Base-by-base conservation (phyloP, 1,140 invertebrate species). In the Trypoxylus dichotomus region DNA sequence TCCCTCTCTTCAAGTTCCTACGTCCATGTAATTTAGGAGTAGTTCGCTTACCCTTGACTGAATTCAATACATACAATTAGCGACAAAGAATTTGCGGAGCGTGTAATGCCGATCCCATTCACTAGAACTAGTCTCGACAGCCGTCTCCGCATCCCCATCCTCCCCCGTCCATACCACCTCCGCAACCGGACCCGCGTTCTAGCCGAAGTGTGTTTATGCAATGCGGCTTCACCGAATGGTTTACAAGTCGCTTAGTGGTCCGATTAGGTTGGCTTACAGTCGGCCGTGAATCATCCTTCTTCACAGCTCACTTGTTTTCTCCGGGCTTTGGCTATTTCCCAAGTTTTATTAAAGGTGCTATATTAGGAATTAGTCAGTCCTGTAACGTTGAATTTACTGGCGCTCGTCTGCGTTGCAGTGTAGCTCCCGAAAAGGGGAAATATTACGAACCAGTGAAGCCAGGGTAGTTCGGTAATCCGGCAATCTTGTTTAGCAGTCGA, bases 271-370 rank as follows among this genome's bases (percentile, higher is more conserved):
- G 19, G 25, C 25, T 24, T 27, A 63, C 19, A 63, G 19, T 24
- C 19, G 25, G 58, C 58, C 19, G 58, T 63, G 58, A 63, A 63
- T 63, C 58, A 63, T 63, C 58, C 58, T 27, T 6, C 19, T n/a
- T 63, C 58, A 63, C 21, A n/a, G 58, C 58, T 63, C 58, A 63
- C 58, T 63, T 63, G 58, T 63, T 63, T 63, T 63, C 58, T 27
- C 58, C 58, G 58, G 25, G 25, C 58, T 21, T 27, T 27, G 58
- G 58, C 58, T 63, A 63, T 63, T 63, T 63, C 19, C 58, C 58
- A 63, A 63, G 58, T 63, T 63, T 63, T 63, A 63, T 63, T 63
- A 63, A 63, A 63, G 58, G 58, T 63, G 58, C 58, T 63, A 27
- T 63, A 63, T 21, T 27, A 63, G 58, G 58, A 63, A 63, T 63